Evolutionary conservation across 37 sponge, comb jelly and placozoan genomes (phyloP).

Genomic region (Eunapius fragilis): DNA sequence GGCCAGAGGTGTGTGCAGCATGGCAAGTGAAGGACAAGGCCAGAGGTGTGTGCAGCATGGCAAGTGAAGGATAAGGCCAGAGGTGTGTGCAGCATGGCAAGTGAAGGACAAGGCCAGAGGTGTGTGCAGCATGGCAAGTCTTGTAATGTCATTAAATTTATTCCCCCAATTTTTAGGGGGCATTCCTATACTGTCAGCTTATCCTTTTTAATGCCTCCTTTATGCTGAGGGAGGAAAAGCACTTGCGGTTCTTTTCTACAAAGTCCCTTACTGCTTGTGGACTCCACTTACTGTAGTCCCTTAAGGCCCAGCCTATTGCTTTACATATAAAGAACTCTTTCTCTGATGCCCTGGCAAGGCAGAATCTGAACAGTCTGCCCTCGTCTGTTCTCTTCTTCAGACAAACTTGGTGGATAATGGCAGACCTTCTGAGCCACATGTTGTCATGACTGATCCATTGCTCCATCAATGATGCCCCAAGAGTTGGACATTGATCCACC

Average conservation of each 20-base stretch:
- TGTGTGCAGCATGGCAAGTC: too few relatives aligned
- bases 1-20: too few relatives aligned
- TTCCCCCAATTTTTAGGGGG: too few relatives aligned
- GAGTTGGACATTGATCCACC: conserved; percentile 34
- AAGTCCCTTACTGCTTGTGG: conserved; percentile 50
- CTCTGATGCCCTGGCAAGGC: conserved; percentile 48
- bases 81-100: too few relatives aligned
- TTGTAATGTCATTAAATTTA: too few relatives aligned
- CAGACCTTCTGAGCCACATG: conserved; percentile 75
- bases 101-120: too few relatives aligned
- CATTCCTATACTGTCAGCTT: too few relatives aligned
- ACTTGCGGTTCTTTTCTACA: conserved; percentile 55
- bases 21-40: too few relatives aligned
- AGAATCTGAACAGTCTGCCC: conserved; percentile 52
- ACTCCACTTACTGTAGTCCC: conserved; percentile 46
- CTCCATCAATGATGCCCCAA: conserved; percentile 43
- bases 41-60: too few relatives aligned
- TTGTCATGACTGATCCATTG: conserved; percentile 62
- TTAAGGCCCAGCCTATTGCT: conserved; percentile 84
- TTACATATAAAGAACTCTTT: conserved; percentile 81
- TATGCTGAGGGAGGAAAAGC: conserved; percentile 40
- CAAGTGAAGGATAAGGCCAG: too few relatives aligned
- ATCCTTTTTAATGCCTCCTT: conserved; percentile 69
- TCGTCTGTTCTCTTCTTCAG: conserved; percentile 50
- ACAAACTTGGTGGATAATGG: conserved; percentile 68